These are phyloP conservation scores for Tenrec ecaudatus DNA, from an alignment of 2,113 vertebrate species.

Conservation along the genomic window DNA sequence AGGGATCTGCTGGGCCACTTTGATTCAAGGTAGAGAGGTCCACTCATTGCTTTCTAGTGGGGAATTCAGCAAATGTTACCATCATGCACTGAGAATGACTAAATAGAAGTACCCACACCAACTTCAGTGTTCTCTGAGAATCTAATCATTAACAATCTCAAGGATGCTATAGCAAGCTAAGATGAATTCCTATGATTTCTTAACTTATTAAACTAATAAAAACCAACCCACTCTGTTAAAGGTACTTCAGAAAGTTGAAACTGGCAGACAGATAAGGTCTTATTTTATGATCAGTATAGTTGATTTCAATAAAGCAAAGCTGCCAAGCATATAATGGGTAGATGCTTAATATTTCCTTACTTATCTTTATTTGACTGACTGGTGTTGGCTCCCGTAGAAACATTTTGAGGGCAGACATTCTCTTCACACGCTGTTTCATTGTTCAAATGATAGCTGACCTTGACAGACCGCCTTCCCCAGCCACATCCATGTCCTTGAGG, in stretches of 20 bases:
- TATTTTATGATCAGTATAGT: not conserved
- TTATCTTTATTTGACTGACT: constrained; percentile 3
- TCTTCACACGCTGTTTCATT: not conserved
- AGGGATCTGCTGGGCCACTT: no score
- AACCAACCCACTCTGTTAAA: not conserved
- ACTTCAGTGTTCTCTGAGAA: not conserved
- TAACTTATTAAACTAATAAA: constrained; percentile 37
- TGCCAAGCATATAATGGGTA: not conserved
- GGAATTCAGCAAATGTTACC: not conserved
- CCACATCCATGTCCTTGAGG: not conserved
- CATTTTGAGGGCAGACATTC: constrained; percentile 26
- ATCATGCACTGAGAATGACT: not conserved
- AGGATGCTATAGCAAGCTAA: not conserved
- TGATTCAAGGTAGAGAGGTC: no score
- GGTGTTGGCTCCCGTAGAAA: not conserved
- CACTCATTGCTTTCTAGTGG: not conserved
- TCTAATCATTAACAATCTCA: not conserved
- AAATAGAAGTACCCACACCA: not conserved
- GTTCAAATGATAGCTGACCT: not conserved
- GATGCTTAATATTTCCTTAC: constrained; percentile 9
- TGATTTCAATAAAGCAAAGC: constrained; percentile 41
- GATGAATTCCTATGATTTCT: constrained; percentile 7
- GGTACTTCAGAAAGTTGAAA: constrained; percentile 9
- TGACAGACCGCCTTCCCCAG: not conserved
- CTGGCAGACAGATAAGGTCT: not conserved